Base-by-base conservation (phyloP, 1,140 invertebrate genomes). In the Pseudoatta argentina region DNA sequence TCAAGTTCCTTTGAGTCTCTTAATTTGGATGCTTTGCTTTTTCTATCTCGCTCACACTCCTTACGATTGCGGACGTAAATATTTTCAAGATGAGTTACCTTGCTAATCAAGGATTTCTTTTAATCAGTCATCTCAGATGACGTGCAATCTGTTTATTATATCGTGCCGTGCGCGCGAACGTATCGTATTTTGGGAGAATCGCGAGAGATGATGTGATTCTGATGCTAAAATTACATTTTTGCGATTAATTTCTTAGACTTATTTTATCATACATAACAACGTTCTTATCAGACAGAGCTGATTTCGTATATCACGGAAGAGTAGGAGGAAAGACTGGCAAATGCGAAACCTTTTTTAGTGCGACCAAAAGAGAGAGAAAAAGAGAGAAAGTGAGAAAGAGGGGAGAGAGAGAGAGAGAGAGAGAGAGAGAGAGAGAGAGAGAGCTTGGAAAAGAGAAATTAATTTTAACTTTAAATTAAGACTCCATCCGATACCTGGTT, bases 391-490 rank as follows among this genome's bases (percentile, higher is more conserved):
- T 7, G 39, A 48, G 39, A 48, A 12, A 4, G 14, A 14, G n/a
- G 61, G 1, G 27, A n/a, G n/a, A n/a, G n/a, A n/a, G n/a, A n/a
- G n/a, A n/a, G n/a, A n/a, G n/a, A n/a, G n/a, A 18, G 27, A 34
- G 6, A 18, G 39, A 44, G 39, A 44, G 7, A 44, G 39, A 44
- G 34, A 67, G 12, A 69, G 66, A 69, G 21, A 69, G 66, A 48
- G 21, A 69, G 21, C 53, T 85, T 30, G 77, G 27, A n/a, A 69
- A 5, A 69, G 39, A 69, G 92, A 94, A 94, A 94, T 94, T 94
- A 94, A 94, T 94, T 94, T 94, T 88, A 94, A 94, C 90, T 94
- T 94, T 94, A 94, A 94, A 94, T 94, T 94, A 94, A 94, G 92
- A 94, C 93, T 93, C 91, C 91, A 90, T 89, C 91, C 90, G 91